Conservation (phyloP, 30 jellyfish, hydroid and myxozoan species). For the Aurelia aurita complex sp. Pacific region DNA sequence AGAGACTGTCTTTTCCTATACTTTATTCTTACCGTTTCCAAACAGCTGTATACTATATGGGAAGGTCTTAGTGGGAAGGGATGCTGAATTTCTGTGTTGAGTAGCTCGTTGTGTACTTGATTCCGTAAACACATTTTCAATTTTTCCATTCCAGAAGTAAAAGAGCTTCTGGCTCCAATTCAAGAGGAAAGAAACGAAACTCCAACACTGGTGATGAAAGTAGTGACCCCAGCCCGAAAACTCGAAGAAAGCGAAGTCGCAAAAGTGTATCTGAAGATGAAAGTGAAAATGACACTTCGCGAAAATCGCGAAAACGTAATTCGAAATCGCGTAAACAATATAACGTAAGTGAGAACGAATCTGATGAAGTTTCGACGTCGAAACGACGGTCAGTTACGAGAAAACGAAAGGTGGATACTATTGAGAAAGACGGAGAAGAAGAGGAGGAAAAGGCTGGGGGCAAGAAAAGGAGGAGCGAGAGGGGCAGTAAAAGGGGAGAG, state of each 20-base stretch:
- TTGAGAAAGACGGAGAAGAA: constrained; percentile 1
- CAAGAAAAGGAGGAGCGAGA: background rate
- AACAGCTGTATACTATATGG: too few species aligned
- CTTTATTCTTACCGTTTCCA: too few species aligned
- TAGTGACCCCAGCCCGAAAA: constrained; percentile 43
- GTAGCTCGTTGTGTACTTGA: too few species aligned
- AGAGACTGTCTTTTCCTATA: too few species aligned
- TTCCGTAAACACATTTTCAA: too few species aligned
- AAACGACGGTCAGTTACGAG: constrained; percentile 10
- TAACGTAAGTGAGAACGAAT: constrained; percentile 13
- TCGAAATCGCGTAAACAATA: background rate
- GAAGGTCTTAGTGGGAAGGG: too few species aligned
- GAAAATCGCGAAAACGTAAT: constrained; percentile 5
- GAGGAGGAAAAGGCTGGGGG: background rate
- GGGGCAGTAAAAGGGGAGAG: constrained; percentile 1
- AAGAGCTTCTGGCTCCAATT: background rate
- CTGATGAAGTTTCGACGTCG: constrained; percentile 10
- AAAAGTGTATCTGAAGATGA: background rate
- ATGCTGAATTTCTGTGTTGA: too few species aligned
- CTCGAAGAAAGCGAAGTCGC: constrained; percentile 16
- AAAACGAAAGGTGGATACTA: constrained; percentile 17
- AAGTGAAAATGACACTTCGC: background rate
- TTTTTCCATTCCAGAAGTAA: background rate
- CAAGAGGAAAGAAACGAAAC: background rate
- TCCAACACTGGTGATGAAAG: constrained; percentile 16